phyloP scores from a whole-genome alignment of 2,888 invertebrate genomes.

The Caenorhabditis zanzibari region DNA sequence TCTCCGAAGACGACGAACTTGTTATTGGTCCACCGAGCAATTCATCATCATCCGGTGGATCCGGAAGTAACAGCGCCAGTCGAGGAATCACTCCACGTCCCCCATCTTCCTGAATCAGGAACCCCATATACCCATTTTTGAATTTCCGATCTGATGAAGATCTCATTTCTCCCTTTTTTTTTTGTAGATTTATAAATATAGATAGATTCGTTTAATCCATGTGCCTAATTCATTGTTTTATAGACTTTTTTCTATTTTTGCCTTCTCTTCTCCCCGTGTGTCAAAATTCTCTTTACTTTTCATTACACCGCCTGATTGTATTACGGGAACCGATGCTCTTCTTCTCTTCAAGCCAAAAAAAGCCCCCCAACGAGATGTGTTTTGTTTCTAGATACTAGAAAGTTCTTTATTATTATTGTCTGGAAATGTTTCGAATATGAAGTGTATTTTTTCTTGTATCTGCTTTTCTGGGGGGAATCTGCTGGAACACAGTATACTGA shows the following conservation, averaged over 20 bases:
- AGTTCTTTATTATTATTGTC: not conserved
- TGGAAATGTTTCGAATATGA: slow-evolving; percentile 11
- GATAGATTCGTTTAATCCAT: slow-evolving; percentile 13
- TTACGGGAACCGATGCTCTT: slow-evolving; percentile 9
- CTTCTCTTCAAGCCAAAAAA: not conserved
- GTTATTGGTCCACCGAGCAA: slow-evolving; percentile 39
- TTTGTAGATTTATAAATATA: slow-evolving; percentile 7
- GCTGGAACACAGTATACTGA: not conserved
- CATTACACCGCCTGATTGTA: slow-evolving; percentile 8
- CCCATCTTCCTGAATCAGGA: slow-evolving; percentile 22
- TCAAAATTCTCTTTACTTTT: not conserved
- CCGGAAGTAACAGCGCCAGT: not conserved
- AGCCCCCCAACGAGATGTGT: not conserved
- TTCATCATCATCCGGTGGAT: slow-evolving; percentile 24
- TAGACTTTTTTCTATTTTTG: not conserved
- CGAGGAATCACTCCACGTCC: slow-evolving; percentile 11
- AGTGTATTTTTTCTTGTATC: not conserved
- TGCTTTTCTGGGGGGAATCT: not conserved
- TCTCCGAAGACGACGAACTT: slow-evolving; percentile 66
- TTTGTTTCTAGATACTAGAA: slow-evolving; percentile 1
- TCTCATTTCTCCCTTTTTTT: not conserved
- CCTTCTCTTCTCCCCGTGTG: slow-evolving; percentile 1
- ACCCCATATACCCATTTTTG: not conserved
- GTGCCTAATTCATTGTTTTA: slow-evolving; percentile 16
- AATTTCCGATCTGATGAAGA: not conserved